Evolutionary conservation across 2,113 vertebrate genomes (phyloP), one percentile per base, ranked within the genome.

Genomic region (Holacanthus passer): DNA sequence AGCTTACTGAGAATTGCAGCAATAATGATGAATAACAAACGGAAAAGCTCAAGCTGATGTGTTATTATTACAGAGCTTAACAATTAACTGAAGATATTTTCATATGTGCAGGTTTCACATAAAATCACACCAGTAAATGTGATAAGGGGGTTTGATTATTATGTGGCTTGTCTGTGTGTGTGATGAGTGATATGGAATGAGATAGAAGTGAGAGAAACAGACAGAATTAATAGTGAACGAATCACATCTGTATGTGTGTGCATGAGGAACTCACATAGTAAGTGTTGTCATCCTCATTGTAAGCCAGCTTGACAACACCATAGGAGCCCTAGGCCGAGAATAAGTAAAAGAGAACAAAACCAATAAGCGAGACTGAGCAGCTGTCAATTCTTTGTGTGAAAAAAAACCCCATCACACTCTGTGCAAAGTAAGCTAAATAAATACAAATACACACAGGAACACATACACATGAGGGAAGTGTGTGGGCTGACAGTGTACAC

Each of bases 211-310:
- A 75, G 66, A 52, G 47, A 82, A 45, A 77, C 1, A 19, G 31
- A 43, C 14, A 37, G 35, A 63, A 31, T 73, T 77, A 50, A 72
- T 20, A 45, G 48, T 29, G 19, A 19, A 48, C 19, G 58, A 45
- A 24, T 65, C 31, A 27, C 70, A 85, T 69, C 63, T 77, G 74
- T 60, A n/a, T 65, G 8, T 13, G 31, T 53, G 58, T 24, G 55
- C n/a, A 11, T 41, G 24, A 39, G 9, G 37, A 87, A 97, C 98
- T 97, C 94, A 99, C 98, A 86, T 99, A 99, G 94, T 99, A 99
- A 19, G 96, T 99, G 93, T 98, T 99, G 92, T 99, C 97, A 0
- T 99, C 96, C 90, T 99, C 98, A 0, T 99, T 99, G 94, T 99
- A 99, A 19, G 98, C 98, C 94, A 99, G 94, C 93, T 99, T 99